A percentile compares a stretch with the other conserved stretches of the same genome.
phyloP scores from a whole-genome alignment of 2,797 vertebrate species.

The Anas capensis region DNA sequence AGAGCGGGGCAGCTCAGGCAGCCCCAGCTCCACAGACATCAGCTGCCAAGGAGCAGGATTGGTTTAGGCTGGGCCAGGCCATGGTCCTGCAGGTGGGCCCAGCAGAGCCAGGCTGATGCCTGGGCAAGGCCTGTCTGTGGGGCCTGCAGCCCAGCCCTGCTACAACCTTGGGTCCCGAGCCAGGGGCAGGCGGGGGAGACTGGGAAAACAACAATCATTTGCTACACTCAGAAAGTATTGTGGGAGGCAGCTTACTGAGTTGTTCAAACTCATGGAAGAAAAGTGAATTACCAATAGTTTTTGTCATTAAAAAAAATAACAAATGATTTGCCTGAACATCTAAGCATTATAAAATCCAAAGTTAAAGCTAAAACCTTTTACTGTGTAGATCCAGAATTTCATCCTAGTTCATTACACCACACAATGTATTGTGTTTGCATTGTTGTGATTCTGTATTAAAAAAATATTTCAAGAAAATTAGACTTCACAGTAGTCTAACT shows the following conservation, averaged over 20 bases:
- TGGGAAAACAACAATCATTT: background rate
- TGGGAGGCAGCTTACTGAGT: background rate
- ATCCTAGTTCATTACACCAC: background rate
- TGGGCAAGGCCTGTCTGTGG: background rate
- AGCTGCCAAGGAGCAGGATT: background rate
- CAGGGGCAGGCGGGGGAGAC: rapidly evolving
- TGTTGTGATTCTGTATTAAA: background rate
- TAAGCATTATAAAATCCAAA: background rate
- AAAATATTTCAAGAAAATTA: background rate
- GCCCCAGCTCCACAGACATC: background rate
- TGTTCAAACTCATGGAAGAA: background rate
- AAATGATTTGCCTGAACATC: background rate
- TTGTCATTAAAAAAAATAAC: background rate
- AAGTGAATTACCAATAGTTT: background rate
- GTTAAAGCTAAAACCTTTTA: background rate
- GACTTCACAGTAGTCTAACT: background rate
- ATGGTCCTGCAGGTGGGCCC: rapidly evolving
- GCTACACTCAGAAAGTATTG: background rate
- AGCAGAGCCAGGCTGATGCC: rapidly evolving
- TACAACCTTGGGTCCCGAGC: background rate
- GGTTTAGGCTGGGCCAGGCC: background rate
- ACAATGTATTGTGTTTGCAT: background rate
- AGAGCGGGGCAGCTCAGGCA: background rate
- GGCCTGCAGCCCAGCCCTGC: background rate
- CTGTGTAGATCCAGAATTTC: background rate